phyloP scores from a whole-genome alignment of 2,113 vertebrate species.

The Nibea coibor region DNA sequence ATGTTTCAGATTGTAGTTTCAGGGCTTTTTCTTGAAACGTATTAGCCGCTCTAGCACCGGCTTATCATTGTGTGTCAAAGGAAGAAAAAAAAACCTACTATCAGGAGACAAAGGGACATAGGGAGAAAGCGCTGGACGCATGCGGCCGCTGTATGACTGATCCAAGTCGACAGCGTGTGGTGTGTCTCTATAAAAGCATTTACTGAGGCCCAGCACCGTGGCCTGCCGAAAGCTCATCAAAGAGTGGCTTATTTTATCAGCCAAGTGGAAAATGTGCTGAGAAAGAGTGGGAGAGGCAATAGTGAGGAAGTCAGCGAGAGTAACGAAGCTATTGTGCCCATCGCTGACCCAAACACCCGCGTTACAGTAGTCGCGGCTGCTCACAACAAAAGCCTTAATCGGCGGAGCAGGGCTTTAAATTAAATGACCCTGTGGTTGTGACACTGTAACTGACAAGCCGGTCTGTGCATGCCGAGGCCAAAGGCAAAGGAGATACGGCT shows the following conservation, averaged over 20 bases:
- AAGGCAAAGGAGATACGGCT: constrained; percentile 64
- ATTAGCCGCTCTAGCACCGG: background rate
- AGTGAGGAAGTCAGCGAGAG: constrained; percentile 76
- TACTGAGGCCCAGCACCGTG: constrained; percentile 65
- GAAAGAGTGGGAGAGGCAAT: constrained; percentile 67
- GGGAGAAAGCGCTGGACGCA: constrained; percentile 22
- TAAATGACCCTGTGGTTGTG: constrained; percentile 65
- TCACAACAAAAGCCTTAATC: constrained; percentile 77
- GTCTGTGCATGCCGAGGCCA: constrained; percentile 40
- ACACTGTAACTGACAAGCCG: constrained; percentile 68
- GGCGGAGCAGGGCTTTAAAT: constrained; percentile 63
- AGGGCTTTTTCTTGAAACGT: constrained; percentile 24
- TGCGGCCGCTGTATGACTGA: constrained; percentile 66
- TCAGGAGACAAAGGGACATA: constrained; percentile 41
- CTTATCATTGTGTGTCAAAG: constrained; percentile 37
- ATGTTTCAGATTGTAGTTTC: constrained; percentile 10
- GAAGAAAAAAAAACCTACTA: constrained; percentile 1
- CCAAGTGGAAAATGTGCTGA: constrained; percentile 84
- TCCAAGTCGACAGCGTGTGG: constrained; percentile 74
- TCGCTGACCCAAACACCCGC: constrained; percentile 76
- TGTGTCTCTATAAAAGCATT: constrained; percentile 77
- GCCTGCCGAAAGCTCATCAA: constrained; percentile 79
- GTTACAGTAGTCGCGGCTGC: constrained; percentile 64
- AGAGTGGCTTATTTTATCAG: constrained; percentile 83
- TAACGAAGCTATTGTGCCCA: constrained; percentile 74